A percentile compares a stretch with the other conserved stretches of the same genome.
Evolutionary conservation across 2,888 invertebrate species (phyloP).

Genomic region (Lepas anatifera): DNA sequence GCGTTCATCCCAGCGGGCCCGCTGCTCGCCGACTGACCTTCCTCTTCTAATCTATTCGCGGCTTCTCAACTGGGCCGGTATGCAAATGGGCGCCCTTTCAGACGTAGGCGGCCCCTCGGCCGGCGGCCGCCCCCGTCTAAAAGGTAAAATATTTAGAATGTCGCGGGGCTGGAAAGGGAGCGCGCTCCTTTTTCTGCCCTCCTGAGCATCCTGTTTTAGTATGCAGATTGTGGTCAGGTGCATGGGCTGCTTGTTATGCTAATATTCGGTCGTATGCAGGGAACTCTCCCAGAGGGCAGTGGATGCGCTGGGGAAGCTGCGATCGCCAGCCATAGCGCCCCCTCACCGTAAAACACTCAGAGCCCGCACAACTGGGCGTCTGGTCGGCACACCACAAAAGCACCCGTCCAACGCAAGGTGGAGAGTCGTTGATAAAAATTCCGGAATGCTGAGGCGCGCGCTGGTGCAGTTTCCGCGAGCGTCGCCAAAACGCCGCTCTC

Average conservation of each 20-base stretch:
- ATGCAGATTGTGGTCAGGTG: slow-evolving; percentile 11
- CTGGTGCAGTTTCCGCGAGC: background rate
- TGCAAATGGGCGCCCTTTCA: background rate
- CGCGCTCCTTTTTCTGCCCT: background rate
- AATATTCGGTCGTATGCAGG: background rate
- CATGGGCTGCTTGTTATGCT: background rate
- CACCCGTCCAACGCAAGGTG: background rate
- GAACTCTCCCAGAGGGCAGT: background rate
- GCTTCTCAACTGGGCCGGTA: background rate
- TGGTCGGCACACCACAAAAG: background rate
- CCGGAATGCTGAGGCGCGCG: slow-evolving; percentile 4
- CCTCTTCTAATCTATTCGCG: slow-evolving; percentile 9
- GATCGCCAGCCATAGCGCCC: background rate
- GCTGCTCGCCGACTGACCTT: background rate
- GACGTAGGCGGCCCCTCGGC: slow-evolving; percentile 3
- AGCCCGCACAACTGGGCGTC: no score
- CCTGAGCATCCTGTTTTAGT: slow-evolving; percentile 2
- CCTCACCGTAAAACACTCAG: background rate
- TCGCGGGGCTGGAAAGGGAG: background rate
- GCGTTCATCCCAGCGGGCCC: background rate
- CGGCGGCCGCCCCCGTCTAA: no score
- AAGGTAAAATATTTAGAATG: slow-evolving; percentile 10
- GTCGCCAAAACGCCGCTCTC: background rate
- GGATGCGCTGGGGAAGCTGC: background rate
- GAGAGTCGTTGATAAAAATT: slow-evolving; percentile 10